Base-by-base conservation (phyloP, 2,888 invertebrate species). In the Ethmia dodecea region DNA sequence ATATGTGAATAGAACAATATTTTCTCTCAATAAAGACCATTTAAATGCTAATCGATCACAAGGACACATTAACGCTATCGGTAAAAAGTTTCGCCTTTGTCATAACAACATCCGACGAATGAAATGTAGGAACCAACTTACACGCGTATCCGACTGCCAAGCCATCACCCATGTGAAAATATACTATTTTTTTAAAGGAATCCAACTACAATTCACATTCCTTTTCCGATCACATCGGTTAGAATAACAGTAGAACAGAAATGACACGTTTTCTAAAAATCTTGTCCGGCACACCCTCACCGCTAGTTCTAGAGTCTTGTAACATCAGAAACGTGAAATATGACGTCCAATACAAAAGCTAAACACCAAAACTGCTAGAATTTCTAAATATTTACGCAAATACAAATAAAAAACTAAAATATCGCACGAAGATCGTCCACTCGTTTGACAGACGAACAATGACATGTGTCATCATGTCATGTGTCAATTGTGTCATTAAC, bases 71-170 rank as follows among this genome's bases (percentile, higher is more conserved):
- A 55, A 58, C 51, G 40, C 37, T 30, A 32, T 25, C 22, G 24
- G 25, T 20, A 29, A 28, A 31, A 22, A 28, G n/a, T n/a, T n/a
- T n/a, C n/a, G n/a, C n/a, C n/a, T n/a, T n/a, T n/a, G n/a, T n/a
- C n/a, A n/a, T n/a, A n/a, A n/a, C n/a, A n/a, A n/a, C n/a, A n/a
- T n/a, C n/a, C n/a, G n/a, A n/a, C n/a, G n/a, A n/a, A n/a, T n/a
- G n/a, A n/a, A n/a, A n/a, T n/a, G n/a, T n/a, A n/a, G n/a, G n/a
- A n/a, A n/a, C 38, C 32, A 45, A 76, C 86, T 78, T 73, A 86
- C 86, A 79, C 80, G 84, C 66, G 80, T 78, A 73, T 84, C 86
- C 75, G 79, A 76, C 74, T 84, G 86, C 86, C 86, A 86, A 84
- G 86, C 86, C 86, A 86, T 86, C 75, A 84, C 84, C 84, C 84